These are phyloP conservation scores for Ammodramus savannarum DNA, from an alignment of 2,113 vertebrate genomes.

Conservation along the genomic window DNA sequence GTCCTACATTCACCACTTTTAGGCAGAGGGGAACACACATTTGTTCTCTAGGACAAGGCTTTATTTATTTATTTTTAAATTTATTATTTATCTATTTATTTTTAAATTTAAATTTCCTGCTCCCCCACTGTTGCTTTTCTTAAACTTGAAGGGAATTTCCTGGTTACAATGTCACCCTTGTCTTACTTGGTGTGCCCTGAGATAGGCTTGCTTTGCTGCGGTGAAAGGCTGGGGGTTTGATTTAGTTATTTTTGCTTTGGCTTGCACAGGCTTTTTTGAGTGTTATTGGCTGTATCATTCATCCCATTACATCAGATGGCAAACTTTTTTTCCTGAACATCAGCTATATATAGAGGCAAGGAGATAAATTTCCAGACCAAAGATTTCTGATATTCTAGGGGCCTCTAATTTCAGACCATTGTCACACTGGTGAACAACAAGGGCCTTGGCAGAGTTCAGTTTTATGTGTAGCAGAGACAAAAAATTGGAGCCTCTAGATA, in stretches of 20 bases:
- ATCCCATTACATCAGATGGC: neutral
- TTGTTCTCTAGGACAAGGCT: neutral
- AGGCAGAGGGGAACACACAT: neutral
- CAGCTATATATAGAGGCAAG: neutral
- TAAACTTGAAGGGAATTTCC: neutral
- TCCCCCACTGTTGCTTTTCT: rapidly evolving
- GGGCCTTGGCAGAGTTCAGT: neutral
- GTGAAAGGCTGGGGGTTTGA: neutral
- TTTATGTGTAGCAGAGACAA: neutral
- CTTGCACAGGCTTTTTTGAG: neutral
- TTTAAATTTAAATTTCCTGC: neutral
- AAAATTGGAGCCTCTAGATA: neutral
- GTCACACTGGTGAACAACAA: neutral
- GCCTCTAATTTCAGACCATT: neutral
- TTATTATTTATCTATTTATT: neutral
- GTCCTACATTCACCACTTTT: neutral
- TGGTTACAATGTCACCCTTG: neutral
- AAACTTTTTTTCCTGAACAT: neutral
- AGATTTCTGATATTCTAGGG: neutral
- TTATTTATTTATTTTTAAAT: neutral
- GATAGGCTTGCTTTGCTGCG: neutral
- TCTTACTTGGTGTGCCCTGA: neutral
- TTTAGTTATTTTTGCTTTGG: neutral
- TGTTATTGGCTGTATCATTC: neutral
- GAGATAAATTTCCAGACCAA: neutral